Base-by-base conservation (phyloP, 2,113 vertebrate species). In the Plotosus lineatus region DNA sequence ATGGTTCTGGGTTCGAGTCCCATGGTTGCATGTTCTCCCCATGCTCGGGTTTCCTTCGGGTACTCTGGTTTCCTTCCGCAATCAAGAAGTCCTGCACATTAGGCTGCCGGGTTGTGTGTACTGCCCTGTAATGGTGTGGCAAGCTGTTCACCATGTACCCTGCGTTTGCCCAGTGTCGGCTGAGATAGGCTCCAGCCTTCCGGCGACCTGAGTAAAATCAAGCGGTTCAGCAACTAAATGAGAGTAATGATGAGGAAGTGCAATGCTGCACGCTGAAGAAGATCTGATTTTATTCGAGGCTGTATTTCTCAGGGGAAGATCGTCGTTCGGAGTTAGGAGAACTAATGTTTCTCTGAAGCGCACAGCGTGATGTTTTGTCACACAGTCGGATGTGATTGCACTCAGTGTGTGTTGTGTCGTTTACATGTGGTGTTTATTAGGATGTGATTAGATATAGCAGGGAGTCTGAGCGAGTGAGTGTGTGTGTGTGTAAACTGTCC, bases 401-500 rank as follows among this genome's bases (percentile, higher is more conserved):
- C 21, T 19, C 56, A 74, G 68, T 31, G 44, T 50, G 42, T 19
- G 33, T 11, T 21, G 55, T 17, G 79, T 23, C n/a, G 33, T 63
- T 74, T 38, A 63, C n/a, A 6, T 6, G 55, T 6, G 17, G 12
- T 80, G 69, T 75, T 51, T 63, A 75, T 81, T 75, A 55, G 48
- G 58, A 65, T 53, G 53, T 75, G 48, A 81, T 75, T 76, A 17
- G 61, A 81, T 81, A n/a, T 46, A 15, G 26, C 36, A 36, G 46
- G 19, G 9, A 8, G 12, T 75, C 58, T 55, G 65, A 56, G 21
- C 12, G 46, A 66, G 71, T 21, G 48, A 0, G 3, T 55, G 65
- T 46, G 21, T 12, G 46, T 55, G 71, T 21, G 48, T 1, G 3
- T 75, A 48, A 36, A 46, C 17, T 19, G 21, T 23, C 33, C 51